Evolutionary conservation across 2,888 invertebrate genomes (phyloP), one percentile per base, ranked within the genome.

Genomic region (Alloscopus bannaensis): DNA sequence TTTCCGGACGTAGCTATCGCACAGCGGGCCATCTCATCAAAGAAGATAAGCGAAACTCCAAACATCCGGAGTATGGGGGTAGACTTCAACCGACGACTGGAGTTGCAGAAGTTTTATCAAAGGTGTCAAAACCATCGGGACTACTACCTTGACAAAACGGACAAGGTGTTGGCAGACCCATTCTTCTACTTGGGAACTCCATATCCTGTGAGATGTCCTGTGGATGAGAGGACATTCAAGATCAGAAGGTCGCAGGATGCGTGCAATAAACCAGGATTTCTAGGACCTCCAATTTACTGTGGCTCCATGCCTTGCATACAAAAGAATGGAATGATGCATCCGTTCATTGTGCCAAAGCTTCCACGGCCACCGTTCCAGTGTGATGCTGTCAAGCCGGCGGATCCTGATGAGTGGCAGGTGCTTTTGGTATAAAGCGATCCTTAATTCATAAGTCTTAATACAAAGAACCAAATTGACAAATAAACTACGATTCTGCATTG

Each of bases 181-280:
- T 82, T 65, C 80, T 85, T 85, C 55, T 60, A 81, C 24, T 22
- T 84, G 28, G 84, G 84, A 16, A 72, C 72, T 22, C 85, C 84
- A 16, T 85, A 77, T 26, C 84, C 84, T 1, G 50, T 81, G 20
- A 73, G 82, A 1, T 85, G 85, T 71, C 82, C 83, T 18, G 83
- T 80, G 6, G 85, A 84, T 66, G 85, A 86, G 73, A 84, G 85
- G 60, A 68, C 62, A n/a, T 85, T 85, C 71, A 85, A 85, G 66
- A 82, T 84, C 29, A 31, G 70, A 40, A 59, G 80, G 20, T 69
- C 68, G 29, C 59, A 70, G 52, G 84, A 84, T 42, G 31, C 47
- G 29, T 85, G 84, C 64, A 80, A 83, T 36, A 42, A 36, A 2
- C 79, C 83, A 1, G 70, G 80, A 28, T 84, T 80, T 55, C 20